Evolutionary conservation across 2,888 invertebrate species (phyloP).

Genomic region (Latheticus oryzae): DNA sequence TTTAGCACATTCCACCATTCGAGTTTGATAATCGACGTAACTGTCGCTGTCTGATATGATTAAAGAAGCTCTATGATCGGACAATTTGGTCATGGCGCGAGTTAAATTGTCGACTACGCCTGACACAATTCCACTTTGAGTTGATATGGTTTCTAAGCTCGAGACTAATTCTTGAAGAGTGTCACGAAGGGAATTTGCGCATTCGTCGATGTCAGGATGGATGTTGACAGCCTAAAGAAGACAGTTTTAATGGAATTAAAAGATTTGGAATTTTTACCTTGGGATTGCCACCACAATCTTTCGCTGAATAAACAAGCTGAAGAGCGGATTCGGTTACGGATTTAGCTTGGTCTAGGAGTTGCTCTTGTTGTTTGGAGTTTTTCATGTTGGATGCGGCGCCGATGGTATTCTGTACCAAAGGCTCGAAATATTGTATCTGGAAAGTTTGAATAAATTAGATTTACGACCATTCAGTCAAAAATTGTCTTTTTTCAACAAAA

Average conservation of each 20-base stretch:
- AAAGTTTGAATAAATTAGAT: slow-evolving; percentile 5
- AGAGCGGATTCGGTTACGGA: slow-evolving; percentile 95
- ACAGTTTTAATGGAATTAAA: not conserved
- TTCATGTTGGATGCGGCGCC: slow-evolving; percentile 92
- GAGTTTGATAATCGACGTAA: slow-evolving; percentile 96
- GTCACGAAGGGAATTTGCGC: slow-evolving; percentile 79
- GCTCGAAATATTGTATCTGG: slow-evolving; percentile 82
- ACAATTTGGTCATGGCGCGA: slow-evolving; percentile 85
- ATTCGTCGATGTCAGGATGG: slow-evolving; percentile 88
- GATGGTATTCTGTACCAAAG: slow-evolving; percentile 84
- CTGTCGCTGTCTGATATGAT: slow-evolving; percentile 77
- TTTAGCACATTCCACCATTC: slow-evolving; percentile 95
- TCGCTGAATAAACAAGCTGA: slow-evolving; percentile 85
- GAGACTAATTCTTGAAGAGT: slow-evolving; percentile 84
- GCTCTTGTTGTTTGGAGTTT: slow-evolving; percentile 88
- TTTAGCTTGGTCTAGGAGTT: slow-evolving; percentile 89
- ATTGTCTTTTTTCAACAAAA: not conserved
- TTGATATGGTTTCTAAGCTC: slow-evolving; percentile 84
- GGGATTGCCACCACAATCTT: slow-evolving; percentile 94
- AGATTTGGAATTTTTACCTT: slow-evolving; percentile 68
- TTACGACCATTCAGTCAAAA: not conserved
- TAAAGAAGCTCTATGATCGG: slow-evolving; percentile 80
- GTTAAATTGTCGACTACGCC: slow-evolving; percentile 91
- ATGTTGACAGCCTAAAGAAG: slow-evolving; percentile 75
- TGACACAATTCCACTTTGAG: slow-evolving; percentile 90